A percentile compares a stretch with the other conserved stretches of the same genome.
phyloP scores from a whole-genome alignment of 1,140 invertebrate genomes.

The Octopus sinensis region DNA sequence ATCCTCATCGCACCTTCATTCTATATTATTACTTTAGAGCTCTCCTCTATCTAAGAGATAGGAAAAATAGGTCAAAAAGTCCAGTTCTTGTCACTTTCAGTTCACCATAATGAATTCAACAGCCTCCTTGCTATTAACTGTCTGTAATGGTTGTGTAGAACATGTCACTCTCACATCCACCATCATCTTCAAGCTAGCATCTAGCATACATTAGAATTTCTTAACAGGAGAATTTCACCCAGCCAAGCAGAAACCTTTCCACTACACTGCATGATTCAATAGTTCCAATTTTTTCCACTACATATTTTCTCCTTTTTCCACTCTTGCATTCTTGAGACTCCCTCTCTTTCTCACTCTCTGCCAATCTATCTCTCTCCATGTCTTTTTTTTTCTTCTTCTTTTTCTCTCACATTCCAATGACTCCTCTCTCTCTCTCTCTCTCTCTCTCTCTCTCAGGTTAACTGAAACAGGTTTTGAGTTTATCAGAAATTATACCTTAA shows the following conservation, averaged over 20 bases:
- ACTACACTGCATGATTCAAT: slow-evolving; percentile 4
- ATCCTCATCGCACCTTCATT: too few relatives aligned
- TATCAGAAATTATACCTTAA: too few relatives aligned
- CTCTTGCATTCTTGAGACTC: background rate
- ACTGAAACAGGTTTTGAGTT: too few relatives aligned
- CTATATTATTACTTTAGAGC: too few relatives aligned
- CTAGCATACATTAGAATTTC: slow-evolving; percentile 11
- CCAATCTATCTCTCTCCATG: background rate
- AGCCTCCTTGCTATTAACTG: background rate
- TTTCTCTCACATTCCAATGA: background rate
- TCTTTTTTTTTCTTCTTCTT: background rate
- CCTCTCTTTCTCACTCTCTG: background rate
- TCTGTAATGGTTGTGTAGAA: background rate
- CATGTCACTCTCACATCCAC: background rate
- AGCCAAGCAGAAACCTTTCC: slow-evolving; percentile 9
- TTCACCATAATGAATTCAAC: background rate
- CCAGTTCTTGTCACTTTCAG: slow-evolving; percentile 2
- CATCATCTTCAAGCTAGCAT: background rate
- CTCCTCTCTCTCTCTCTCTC: background rate
- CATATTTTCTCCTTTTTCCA: background rate
- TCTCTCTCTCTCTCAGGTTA: background rate
- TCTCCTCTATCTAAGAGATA: background rate
- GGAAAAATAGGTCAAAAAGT: background rate
- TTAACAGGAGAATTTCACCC: slow-evolving; percentile 6
- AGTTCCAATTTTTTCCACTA: background rate